Evolutionary conservation across 2,797 vertebrate genomes (phyloP), one percentile per base, ranked within the genome.

Genomic region (Hydrolagus colliei): DNA sequence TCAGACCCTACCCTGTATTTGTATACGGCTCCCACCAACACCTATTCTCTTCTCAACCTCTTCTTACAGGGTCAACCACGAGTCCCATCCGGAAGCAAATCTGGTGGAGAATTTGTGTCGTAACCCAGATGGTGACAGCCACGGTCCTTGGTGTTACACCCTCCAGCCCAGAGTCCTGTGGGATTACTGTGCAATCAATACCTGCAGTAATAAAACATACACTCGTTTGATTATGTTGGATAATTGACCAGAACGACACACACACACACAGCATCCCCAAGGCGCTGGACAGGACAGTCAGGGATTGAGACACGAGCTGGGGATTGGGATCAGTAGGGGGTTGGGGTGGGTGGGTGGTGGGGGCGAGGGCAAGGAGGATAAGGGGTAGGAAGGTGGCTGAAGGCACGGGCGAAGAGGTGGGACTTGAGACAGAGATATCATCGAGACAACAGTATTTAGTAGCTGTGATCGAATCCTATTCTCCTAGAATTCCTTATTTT

Each of bases 71-170:
- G 96, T 96, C 88, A 97, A 96, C 0, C 94, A 93, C 0, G 32
- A 90, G 87, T 96, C 93, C 0, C 92, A 95, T 87, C 96, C 95
- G 0, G 89, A 94, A 2, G 95, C 94, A 3, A 95, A 92, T 52
- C 92, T 98, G 89, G 95, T 96, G 2, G 93, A 96, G 88, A 98
- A 99, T 90, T 98, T 96, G 90, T 99, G 98, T 87, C 94, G 97
- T 61, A 99, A 99, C 89, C 98, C 98, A 0, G 98, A 99, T 2
- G 91, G 94, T 0, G 98, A 99, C 87, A 96, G 94, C 87, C 97
- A 99, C 0, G 97, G 98, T 9, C 98, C 97, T 87, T 99, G 98
- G 98, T 99, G 98, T 91, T 98, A 98, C 90, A 99, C 98, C 75
- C 95, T 91, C 0, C 96, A 98, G 89, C 96, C 95, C 1, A 95